These are phyloP conservation scores for Arctia plantaginis DNA, from an alignment of 2,888 invertebrate genomes.

Conservation along the genomic window DNA sequence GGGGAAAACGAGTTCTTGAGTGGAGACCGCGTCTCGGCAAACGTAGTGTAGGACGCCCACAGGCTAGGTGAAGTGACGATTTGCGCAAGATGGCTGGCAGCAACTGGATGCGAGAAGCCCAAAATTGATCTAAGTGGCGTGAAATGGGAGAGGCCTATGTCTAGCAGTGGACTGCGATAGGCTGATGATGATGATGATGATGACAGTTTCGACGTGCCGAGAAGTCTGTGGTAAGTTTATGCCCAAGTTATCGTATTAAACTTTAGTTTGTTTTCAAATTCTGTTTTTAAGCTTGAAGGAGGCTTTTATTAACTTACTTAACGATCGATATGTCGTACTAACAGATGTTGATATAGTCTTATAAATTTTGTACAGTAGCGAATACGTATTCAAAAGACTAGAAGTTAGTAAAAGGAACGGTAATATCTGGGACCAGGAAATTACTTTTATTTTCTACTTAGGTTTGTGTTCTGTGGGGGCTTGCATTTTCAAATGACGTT, in stretches of 20 bases:
- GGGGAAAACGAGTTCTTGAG: too few species aligned
- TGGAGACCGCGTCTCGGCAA: too few species aligned
- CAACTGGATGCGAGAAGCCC: too few species aligned
- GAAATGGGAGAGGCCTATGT: too few species aligned
- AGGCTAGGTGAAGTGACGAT: too few species aligned
- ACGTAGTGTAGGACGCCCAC: too few species aligned
- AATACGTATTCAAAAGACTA: background rate
- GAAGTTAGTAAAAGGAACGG: background rate
- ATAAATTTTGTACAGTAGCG: background rate
- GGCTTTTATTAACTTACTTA: background rate
- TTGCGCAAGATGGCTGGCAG: too few species aligned
- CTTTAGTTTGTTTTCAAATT: background rate
- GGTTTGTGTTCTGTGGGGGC: conserved; percentile 51
- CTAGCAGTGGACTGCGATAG: too few species aligned
- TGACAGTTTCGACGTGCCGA: background rate
- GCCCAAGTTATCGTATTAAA: background rate
- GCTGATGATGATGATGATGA: too few species aligned
- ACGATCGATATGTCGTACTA: too few species aligned
- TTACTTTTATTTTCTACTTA: conserved; percentile 67
- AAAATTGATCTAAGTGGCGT: too few species aligned
- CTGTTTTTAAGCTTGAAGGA: background rate
- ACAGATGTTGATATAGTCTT: background rate
- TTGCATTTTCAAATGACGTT: conserved; percentile 80
- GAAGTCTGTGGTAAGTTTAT: background rate
- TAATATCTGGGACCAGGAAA: conserved; percentile 60